phyloP scores from a whole-genome alignment of 2,888 invertebrate genomes.

The Xanthia icteritia region DNA sequence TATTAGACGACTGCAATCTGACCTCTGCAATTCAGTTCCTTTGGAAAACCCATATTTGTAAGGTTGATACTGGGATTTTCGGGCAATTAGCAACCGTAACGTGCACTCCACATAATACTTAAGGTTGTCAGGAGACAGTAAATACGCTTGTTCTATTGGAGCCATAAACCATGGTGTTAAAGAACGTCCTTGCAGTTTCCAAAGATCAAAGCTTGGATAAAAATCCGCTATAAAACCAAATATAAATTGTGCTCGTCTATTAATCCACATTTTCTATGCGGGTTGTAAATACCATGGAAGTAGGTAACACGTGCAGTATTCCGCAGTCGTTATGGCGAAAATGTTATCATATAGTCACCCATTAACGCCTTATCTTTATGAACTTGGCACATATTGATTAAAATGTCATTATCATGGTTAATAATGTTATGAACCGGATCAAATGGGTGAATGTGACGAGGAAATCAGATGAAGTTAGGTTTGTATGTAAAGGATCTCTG shows the following conservation, averaged over 20 bases:
- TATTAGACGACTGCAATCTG: constrained; percentile 20
- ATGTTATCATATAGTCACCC: constrained; percentile 32
- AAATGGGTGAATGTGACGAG: neutral
- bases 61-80: neutral
- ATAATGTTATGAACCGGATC: constrained; percentile 11
- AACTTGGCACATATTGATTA: constrained; percentile 34
- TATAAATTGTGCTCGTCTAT: neutral
- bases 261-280: neutral
- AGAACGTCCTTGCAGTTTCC: neutral
- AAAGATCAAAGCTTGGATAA: neutral
- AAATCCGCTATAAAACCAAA: neutral
- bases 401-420: constrained; percentile 21
- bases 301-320: constrained; percentile 7
- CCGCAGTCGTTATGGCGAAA: constrained; percentile 13
- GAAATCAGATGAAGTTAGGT: neutral
- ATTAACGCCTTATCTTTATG: constrained; percentile 54
- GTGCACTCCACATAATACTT: neutral
- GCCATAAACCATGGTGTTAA: neutral
- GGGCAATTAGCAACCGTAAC: neutral
- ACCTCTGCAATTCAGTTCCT: constrained; percentile 31
- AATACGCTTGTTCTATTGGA: neutral
- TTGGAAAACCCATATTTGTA: constrained; percentile 14
- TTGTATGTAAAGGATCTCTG: neutral
- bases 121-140: neutral
- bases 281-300: neutral